Conservation (phyloP, 2,888 invertebrate species). For the Macrophya annulata region DNA sequence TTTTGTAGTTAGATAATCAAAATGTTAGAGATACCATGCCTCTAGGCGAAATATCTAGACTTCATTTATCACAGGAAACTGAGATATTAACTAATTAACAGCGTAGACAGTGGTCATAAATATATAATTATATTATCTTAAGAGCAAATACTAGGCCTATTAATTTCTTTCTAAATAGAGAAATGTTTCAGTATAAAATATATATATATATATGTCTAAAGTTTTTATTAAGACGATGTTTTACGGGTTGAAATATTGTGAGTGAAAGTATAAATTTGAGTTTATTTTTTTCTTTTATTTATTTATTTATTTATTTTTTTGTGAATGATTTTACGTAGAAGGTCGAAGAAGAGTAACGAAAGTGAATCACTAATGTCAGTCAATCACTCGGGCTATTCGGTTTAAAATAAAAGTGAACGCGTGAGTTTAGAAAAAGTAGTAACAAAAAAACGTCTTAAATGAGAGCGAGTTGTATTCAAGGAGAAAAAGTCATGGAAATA, state of each 20-base stretch:
- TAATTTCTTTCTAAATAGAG: background rate
- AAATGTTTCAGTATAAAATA: slow-evolving; percentile 11
- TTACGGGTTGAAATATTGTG: background rate
- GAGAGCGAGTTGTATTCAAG: background rate
- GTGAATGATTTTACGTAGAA: background rate
- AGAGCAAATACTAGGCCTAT: background rate
- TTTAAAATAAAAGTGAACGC: background rate
- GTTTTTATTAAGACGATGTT: slow-evolving; percentile 4
- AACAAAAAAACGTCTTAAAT: background rate
- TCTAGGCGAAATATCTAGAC: background rate
- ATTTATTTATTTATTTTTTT: background rate
- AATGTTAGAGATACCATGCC: background rate
- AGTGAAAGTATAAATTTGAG: slow-evolving; percentile 29
- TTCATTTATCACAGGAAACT: background rate
- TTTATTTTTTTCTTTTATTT: background rate
- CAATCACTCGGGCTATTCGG: background rate
- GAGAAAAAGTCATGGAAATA: background rate
- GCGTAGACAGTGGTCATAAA: background rate
- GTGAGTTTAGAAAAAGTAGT: background rate
- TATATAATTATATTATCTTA: slow-evolving; percentile 9
- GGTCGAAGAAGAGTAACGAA: background rate
- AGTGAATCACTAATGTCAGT: background rate
- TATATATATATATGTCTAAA: background rate
- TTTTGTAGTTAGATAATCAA: background rate
- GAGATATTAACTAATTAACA: background rate